Conservation (phyloP, 1,140 invertebrate genomes). For the Stegodyphus dumicola region DNA sequence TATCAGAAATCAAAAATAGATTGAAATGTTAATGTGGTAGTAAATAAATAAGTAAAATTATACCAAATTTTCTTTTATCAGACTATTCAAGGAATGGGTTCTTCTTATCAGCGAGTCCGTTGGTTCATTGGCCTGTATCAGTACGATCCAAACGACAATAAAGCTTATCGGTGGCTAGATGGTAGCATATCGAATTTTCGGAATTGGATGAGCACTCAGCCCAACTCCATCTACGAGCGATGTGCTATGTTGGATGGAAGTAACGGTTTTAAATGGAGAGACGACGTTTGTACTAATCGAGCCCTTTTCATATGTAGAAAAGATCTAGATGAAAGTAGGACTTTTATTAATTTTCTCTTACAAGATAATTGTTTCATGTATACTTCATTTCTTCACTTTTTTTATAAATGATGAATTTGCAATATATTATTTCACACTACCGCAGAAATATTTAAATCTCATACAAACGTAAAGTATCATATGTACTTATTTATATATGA, state of each 20-base stretch:
- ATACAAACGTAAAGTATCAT: too few relatives aligned
- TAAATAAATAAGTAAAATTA: neutral
- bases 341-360: neutral
- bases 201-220: conserved; percentile 61
- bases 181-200: conserved; percentile 50
- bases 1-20: too few relatives aligned
- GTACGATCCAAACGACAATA: conserved; percentile 51
- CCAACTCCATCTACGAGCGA: conserved; percentile 55
- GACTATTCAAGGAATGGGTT: conserved; percentile 58
- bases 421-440: too few relatives aligned
- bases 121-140: conserved; percentile 60
- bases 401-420: too few relatives aligned
- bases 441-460: too few relatives aligned
- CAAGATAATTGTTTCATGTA: too few relatives aligned
- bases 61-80: neutral
- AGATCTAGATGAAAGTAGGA: conserved; percentile 30
- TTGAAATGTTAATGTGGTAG: neutral
- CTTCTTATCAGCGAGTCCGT: conserved; percentile 54
- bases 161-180: conserved; percentile 53
- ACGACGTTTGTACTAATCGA: conserved; percentile 49
- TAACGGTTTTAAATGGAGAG: conserved; percentile 59
- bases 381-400: too few relatives aligned
- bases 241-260: conserved; percentile 61
- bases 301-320: conserved; percentile 58
- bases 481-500: too few relatives aligned